A percentile compares a stretch with the other conserved stretches of the same genome.
These are phyloP conservation scores for Eretmodus cyanostictus DNA, from an alignment of 2,113 vertebrate genomes.

Conservation along the genomic window DNA sequence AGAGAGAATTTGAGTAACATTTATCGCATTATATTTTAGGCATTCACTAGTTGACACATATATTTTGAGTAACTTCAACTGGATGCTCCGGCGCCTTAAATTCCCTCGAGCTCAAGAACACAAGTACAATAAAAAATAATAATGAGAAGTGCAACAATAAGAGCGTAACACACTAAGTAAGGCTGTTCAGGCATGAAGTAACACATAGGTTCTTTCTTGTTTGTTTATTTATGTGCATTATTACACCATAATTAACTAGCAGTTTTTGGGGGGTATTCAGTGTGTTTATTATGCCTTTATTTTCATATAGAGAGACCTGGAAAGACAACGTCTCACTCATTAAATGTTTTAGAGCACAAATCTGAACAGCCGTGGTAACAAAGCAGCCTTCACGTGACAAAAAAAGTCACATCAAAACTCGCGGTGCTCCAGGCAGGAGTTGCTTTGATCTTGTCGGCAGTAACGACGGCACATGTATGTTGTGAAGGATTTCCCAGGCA, in stretches of 20 bases:
- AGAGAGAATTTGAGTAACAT: background rate
- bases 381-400: background rate
- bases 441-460: slow-evolving; percentile 5
- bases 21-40: background rate
- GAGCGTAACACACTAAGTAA: background rate
- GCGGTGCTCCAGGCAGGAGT: background rate
- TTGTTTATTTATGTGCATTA: background rate
- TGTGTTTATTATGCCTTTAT: background rate
- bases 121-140: background rate
- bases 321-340: background rate
- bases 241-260: background rate
- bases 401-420: background rate
- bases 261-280: background rate
- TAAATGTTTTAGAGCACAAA: background rate
- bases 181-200: background rate
- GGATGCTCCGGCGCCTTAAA: background rate
- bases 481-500: background rate
- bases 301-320: background rate
- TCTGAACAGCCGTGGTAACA: background rate
- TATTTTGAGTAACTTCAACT: background rate
- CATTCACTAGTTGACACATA: background rate
- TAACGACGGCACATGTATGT: background rate
- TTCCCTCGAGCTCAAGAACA: background rate
- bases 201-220: background rate
- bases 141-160: background rate